A percentile compares a stretch with the other conserved stretches of the same genome.
phyloP scores from a whole-genome alignment of 2,888 invertebrate genomes.

The Ctenicera cuprea region DNA sequence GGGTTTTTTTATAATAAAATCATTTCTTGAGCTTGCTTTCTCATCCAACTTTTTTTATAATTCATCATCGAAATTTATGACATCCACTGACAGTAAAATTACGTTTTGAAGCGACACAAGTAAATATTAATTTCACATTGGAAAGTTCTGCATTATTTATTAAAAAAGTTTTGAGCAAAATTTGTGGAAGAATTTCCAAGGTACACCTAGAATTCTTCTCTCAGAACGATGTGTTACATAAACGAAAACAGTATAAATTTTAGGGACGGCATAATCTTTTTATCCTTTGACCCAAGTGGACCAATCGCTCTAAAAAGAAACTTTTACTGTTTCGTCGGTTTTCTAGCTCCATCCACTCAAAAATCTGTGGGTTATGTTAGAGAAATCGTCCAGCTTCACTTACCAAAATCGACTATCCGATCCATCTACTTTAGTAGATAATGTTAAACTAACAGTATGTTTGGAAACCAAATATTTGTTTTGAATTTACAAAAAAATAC shows the following conservation, averaged over 20 bases:
- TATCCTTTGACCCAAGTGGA: slow-evolving; percentile 29
- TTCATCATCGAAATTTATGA: not conserved
- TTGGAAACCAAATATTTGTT: too few relatives aligned
- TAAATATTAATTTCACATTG: not conserved
- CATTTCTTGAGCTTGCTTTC: slow-evolving; percentile 1
- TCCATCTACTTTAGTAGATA: not conserved
- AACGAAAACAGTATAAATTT: slow-evolving; percentile 32
- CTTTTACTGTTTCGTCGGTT: slow-evolving; percentile 23
- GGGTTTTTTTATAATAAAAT: slow-evolving; percentile 24
- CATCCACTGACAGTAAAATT: not conserved
- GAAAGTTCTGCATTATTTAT: not conserved
- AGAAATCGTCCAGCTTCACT: not conserved
- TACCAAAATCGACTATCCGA: not conserved
- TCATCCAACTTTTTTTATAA: not conserved
- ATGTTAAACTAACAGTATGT: too few relatives aligned
- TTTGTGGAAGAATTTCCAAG: not conserved
- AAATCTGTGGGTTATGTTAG: slow-evolving; percentile 1
- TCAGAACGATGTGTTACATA: slow-evolving; percentile 23
- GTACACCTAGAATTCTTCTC: not conserved
- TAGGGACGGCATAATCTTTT: slow-evolving; percentile 32
- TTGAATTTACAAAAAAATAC: too few relatives aligned
- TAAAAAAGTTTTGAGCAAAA: not conserved
- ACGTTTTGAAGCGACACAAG: not conserved
- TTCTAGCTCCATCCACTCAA: slow-evolving; percentile 6
- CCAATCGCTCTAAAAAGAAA: slow-evolving; percentile 23